Conservation (phyloP, 1,140 invertebrate genomes). For the Drosophila asahinai region DNA sequence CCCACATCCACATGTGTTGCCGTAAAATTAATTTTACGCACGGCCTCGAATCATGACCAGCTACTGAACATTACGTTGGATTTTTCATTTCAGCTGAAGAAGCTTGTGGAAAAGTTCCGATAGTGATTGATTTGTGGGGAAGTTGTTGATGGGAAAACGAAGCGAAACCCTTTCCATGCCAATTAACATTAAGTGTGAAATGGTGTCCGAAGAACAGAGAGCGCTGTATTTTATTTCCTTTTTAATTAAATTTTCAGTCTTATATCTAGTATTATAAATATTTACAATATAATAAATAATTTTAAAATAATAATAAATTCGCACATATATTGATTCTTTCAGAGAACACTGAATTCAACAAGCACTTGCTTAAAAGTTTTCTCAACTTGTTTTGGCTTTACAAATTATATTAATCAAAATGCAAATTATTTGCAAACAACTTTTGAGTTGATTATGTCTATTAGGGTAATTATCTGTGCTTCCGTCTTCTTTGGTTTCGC, state of each 20-base stretch:
- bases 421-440: constrained; percentile 8
- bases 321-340: too few species aligned
- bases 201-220: not conserved
- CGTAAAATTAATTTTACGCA: constrained; percentile 62
- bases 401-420: constrained; percentile 13
- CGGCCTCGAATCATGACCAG: constrained; percentile 55
- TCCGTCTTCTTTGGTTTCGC: not conserved
- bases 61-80: constrained; percentile 40
- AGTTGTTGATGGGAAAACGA: constrained; percentile 21
- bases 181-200: not conserved
- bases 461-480: constrained; percentile 22
- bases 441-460: constrained; percentile 1
- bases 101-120: constrained; percentile 23
- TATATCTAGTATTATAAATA: too few species aligned
- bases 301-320: not conserved
- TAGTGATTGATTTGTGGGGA: constrained; percentile 29
- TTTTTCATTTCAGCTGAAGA: constrained; percentile 34
- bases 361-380: constrained; percentile 4
- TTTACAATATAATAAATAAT: too few species aligned
- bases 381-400: not conserved
- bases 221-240: too few species aligned
- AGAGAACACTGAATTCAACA: too few species aligned
- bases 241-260: too few species aligned
- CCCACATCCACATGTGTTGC: constrained; percentile 48
- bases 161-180: constrained; percentile 19